Base-by-base conservation (phyloP, 1,140 invertebrate genomes). In the Penaeus vannamei region DNA sequence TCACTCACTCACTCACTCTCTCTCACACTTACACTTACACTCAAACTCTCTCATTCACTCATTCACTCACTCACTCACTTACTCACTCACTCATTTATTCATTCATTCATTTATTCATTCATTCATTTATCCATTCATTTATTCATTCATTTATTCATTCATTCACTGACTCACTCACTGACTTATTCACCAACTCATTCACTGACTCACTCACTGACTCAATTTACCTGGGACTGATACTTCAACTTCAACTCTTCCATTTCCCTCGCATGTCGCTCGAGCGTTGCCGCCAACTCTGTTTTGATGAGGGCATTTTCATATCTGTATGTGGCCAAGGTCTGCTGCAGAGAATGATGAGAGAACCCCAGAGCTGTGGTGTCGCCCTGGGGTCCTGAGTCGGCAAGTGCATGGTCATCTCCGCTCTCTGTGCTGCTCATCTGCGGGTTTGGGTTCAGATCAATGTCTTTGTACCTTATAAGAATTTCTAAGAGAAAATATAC, bases 221-320 rank as follows among this genome's bases (percentile, higher is more conserved):
- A n/a, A n/a, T n/a, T n/a, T 61, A 89, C 87, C 87, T 85, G 72
- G 77, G 66, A 32, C n/a, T 89, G 62, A 66, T 85, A 89, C 69
- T 85, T 89, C 2, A 89, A 76, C 23, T 32, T 84, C 26, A 89
- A 60, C 23, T 89, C 87, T 19, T 89, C 59, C 32, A 89, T 53
- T 64, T 89, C 87, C 69, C 87, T 46, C 17, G 82, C 32, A 46
- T 89, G 87, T 26, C 87, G 77, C 72, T 84, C 87, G 4, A 89
- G 76, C 0, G 82, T 64, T 76, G 87, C 87, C 1, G 87, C 69
- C 26, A 89, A 64, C 72, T 89, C 87, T 7, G 87, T 89, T 69
- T 89, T 89, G 42, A 89, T 61, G 1, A 89, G 83, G 26, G 87
- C 87, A 59, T 89, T 89, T 82, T 89, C 87, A 79, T 89, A 89